These are phyloP conservation scores for Blennius ocellaris DNA, from an alignment of 2,113 vertebrate species.

Conservation along the genomic window DNA sequence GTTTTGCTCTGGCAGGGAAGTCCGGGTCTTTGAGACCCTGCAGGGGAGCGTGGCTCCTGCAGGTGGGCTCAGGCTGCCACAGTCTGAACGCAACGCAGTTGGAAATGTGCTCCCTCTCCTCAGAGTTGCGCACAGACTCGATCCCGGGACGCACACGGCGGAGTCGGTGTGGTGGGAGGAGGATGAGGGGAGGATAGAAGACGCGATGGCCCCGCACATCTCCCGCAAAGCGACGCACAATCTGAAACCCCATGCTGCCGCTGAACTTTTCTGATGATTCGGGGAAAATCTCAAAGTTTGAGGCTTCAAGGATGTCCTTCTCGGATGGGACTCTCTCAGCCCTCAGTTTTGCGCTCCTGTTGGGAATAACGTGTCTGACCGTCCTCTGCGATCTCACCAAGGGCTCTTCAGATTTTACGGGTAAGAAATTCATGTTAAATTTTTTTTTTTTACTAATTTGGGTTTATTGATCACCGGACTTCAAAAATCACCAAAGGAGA, in stretches of 20 bases:
- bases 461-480: background rate
- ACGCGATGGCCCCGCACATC: slow-evolving; percentile 67
- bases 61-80: slow-evolving; percentile 66
- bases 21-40: slow-evolving; percentile 66
- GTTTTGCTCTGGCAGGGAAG: slow-evolving; percentile 8
- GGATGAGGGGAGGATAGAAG: slow-evolving; percentile 63
- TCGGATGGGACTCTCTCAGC: slow-evolving; percentile 80
- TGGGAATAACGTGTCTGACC: slow-evolving; percentile 84
- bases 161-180: slow-evolving; percentile 42
- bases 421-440: slow-evolving; percentile 57
- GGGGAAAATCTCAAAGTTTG: slow-evolving; percentile 56
- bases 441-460: background rate
- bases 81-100: slow-evolving; percentile 49
- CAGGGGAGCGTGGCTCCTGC: slow-evolving; percentile 56
- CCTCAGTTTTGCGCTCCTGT: slow-evolving; percentile 81
- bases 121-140: slow-evolving; percentile 22
- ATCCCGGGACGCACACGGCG: slow-evolving; percentile 12
- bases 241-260: slow-evolving; percentile 40
- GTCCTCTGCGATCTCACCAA: slow-evolving; percentile 81
- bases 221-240: slow-evolving; percentile 37
- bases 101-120: slow-evolving; percentile 11
- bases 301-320: slow-evolving; percentile 88
- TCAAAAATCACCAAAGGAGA: background rate
- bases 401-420: slow-evolving; percentile 88
- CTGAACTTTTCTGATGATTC: slow-evolving; percentile 51